Conservation (phyloP, 2,888 invertebrate species). For the Pherbina coryleti region DNA sequence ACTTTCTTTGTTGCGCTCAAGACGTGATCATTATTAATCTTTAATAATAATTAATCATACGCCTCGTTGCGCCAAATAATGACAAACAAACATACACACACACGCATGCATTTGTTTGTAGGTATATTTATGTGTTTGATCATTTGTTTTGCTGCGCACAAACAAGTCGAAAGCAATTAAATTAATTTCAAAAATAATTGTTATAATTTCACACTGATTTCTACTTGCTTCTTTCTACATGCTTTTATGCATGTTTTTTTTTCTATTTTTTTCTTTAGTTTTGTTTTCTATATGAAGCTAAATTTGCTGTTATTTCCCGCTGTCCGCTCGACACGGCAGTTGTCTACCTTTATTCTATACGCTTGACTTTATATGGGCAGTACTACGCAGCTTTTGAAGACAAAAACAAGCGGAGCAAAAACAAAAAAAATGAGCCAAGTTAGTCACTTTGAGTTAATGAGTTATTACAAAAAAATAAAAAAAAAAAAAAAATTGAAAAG, state of each 20-base stretch:
- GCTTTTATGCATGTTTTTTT: background rate
- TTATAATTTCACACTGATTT: background rate
- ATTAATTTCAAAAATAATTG: slow-evolving; percentile 9
- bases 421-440: background rate
- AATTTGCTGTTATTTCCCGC: too few relatives aligned
- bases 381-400: background rate
- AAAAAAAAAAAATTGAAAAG: background rate
- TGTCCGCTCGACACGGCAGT: too few relatives aligned
- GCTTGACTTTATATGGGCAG: background rate
- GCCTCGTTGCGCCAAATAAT: slow-evolving; percentile 38
- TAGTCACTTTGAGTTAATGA: background rate
- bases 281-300: background rate
- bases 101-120: background rate
- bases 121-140: background rate
- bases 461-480: background rate
- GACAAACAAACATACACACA: background rate
- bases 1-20: background rate
- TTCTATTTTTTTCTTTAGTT: too few relatives aligned
- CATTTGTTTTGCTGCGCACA: background rate
- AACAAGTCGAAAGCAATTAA: slow-evolving; percentile 8
- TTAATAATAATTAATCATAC: slow-evolving; percentile 36
- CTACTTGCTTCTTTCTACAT: background rate
- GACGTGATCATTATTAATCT: background rate
- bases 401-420: background rate
- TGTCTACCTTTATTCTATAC: too few relatives aligned